A percentile compares a stretch with the other conserved stretches of the same genome.
These are phyloP conservation scores for Opisthocomus hoazin DNA, from an alignment of 2,113 vertebrate species.

Conservation along the genomic window DNA sequence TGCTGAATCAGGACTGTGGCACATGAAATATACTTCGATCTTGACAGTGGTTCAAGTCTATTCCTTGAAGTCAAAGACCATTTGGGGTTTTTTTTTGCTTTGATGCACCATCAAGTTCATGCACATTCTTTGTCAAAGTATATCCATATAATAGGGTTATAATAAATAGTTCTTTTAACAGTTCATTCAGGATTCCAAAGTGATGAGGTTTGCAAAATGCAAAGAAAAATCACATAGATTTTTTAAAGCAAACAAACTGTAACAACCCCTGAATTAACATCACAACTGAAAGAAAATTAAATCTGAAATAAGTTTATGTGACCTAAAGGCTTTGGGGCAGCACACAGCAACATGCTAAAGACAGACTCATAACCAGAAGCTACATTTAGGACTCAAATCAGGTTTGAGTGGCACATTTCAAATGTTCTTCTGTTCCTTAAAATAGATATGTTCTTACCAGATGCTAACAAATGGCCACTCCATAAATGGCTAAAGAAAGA, in stretches of 20 bases:
- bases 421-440: constrained; percentile 1
- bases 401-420: constrained; percentile 21
- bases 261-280: neutral
- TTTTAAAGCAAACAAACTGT: constrained; percentile 25
- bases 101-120: constrained; percentile 25
- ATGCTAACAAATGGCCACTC: neutral
- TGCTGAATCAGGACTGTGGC: constrained; percentile 18
- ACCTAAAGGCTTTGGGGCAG: constrained; percentile 2
- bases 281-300: constrained; percentile 7
- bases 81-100: constrained; percentile 5
- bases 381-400: constrained; percentile 20
- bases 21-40: constrained; percentile 16
- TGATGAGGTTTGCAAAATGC: constrained; percentile 37
- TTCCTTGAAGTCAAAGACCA: constrained; percentile 4
- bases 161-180: constrained; percentile 52
- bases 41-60: neutral
- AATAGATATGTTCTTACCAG: neutral
- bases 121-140: constrained; percentile 20
- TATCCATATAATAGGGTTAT: neutral
- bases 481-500: constrained; percentile 5
- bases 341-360: neutral
- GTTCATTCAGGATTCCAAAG: constrained; percentile 32
- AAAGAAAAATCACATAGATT: constrained; percentile 3
- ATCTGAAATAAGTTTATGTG: neutral
- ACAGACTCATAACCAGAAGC: neutral